These are phyloP conservation scores for Helleia helle DNA, from an alignment of 2,888 invertebrate species.

Conservation along the genomic window DNA sequence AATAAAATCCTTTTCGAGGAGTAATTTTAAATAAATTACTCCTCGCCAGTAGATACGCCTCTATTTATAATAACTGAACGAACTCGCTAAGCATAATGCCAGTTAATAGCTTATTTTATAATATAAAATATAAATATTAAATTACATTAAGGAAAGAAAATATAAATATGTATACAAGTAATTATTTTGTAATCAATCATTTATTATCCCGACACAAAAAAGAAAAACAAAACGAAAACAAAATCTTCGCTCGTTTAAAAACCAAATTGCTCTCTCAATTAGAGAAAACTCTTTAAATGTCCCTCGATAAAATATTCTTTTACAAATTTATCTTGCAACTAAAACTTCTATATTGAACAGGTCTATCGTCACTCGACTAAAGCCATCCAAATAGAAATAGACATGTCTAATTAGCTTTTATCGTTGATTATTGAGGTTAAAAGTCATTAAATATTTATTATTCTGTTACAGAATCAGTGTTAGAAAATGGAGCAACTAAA, in stretches of 20 bases:
- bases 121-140: too few relatives aligned
- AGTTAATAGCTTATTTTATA: too few relatives aligned
- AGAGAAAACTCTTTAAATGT: conserved; percentile 4
- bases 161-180: background rate
- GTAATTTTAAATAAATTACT: too few relatives aligned
- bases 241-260: conserved; percentile 1
- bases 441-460: conserved; percentile 5
- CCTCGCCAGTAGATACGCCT: too few relatives aligned
- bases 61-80: too few relatives aligned
- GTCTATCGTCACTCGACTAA: background rate
- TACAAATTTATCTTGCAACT: background rate
- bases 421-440: background rate
- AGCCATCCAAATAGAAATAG: conserved; percentile 2
- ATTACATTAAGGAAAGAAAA: background rate
- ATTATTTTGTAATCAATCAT: background rate
- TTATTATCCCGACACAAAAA: too few relatives aligned
- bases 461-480: too few relatives aligned
- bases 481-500: too few relatives aligned
- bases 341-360: background rate
- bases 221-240: background rate
- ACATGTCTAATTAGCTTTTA: conserved; percentile 3
- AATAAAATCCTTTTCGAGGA: too few relatives aligned
- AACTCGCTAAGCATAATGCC: too few relatives aligned
- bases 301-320: background rate
- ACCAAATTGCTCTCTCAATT: conserved; percentile 5